Conservation (phyloP, 2,113 vertebrate genomes). For the Peromyscus maniculatus region DNA sequence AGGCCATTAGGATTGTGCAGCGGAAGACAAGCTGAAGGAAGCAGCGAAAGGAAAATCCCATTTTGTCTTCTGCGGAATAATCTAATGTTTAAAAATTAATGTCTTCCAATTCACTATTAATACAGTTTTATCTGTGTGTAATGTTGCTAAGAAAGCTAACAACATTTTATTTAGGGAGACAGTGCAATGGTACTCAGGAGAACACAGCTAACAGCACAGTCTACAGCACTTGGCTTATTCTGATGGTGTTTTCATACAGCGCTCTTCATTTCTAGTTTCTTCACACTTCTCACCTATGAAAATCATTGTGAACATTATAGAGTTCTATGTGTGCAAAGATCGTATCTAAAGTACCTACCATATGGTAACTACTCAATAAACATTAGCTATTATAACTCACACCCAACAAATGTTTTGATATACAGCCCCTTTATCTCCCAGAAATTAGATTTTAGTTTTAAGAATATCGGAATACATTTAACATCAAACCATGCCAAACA, state of each 20-base stretch:
- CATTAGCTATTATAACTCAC: slow-evolving; percentile 28
- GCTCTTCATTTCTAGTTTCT: not conserved
- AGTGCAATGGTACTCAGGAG: not conserved
- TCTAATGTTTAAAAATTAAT: slow-evolving; percentile 56
- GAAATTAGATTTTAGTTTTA: slow-evolving; percentile 59
- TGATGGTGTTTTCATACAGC: not conserved
- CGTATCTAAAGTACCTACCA: not conserved
- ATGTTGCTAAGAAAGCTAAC: not conserved
- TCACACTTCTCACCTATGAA: not conserved
- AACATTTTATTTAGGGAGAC: not conserved
- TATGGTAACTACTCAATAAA: not conserved
- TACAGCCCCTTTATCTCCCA: not conserved
- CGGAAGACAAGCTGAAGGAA: not conserved
- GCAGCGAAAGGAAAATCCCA: not conserved
- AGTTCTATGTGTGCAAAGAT: not conserved
- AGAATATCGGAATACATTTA: slow-evolving; percentile 54
- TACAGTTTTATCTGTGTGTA: not conserved
- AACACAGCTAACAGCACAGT: not conserved
- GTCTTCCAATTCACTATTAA: not conserved
- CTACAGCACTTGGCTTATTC: not conserved
- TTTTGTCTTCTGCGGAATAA: not conserved
- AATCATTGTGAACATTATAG: not conserved
- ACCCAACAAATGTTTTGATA: slow-evolving; percentile 52
- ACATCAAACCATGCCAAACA: slow-evolving; percentile 25
- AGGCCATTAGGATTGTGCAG: not conserved